Percentiles rank a stretch among this genome's conserved stretches.
phyloP scores from a whole-genome alignment of 2,797 vertebrate genomes.

The Enteromius fasciolatus region DNA sequence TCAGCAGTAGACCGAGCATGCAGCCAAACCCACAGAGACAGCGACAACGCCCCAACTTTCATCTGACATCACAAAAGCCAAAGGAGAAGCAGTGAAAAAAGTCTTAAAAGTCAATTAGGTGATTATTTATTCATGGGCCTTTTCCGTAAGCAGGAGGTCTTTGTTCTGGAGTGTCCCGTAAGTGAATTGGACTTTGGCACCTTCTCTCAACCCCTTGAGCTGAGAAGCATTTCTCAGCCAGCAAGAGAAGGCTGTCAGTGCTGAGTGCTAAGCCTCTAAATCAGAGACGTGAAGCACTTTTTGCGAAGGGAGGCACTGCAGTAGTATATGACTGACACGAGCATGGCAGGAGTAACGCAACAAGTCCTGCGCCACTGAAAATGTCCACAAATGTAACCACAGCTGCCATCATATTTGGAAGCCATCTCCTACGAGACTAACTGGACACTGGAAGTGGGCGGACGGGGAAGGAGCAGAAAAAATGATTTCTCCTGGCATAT shows the following conservation, averaged over 20 bases:
- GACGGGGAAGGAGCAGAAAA: conserved; percentile 24
- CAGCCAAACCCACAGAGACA: conserved; percentile 80
- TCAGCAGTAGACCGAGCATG: conserved; percentile 61
- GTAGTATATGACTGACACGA: conserved; percentile 59
- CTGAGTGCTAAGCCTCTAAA: conserved; percentile 64
- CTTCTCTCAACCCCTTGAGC: conserved; percentile 76
- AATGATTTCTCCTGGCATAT: conserved; percentile 19
- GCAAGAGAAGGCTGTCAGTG: conserved; percentile 67
- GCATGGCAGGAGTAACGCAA: conserved; percentile 62
- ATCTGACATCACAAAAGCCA: conserved; percentile 81
- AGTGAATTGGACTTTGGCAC: conserved; percentile 90
- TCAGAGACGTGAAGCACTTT: conserved; percentile 70
- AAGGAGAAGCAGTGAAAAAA: conserved; percentile 60
- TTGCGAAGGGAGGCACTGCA: conserved; percentile 5
- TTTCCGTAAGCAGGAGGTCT: conserved; percentile 96
- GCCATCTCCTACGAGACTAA: conserved; percentile 56
- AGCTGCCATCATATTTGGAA: conserved; percentile 59
- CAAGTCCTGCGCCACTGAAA: conserved; percentile 65
- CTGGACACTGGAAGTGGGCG: conserved; percentile 41
- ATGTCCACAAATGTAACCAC: conserved; percentile 61
- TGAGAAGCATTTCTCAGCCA: conserved; percentile 75
- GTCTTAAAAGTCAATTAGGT: conserved; percentile 88
- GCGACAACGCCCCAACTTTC: conserved; percentile 82
- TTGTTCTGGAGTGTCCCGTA: conserved; percentile 90
- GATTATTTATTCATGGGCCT: conserved; percentile 98